Base-by-base conservation (phyloP, 2,888 invertebrate species). In the Alentia gelatinosa region DNA sequence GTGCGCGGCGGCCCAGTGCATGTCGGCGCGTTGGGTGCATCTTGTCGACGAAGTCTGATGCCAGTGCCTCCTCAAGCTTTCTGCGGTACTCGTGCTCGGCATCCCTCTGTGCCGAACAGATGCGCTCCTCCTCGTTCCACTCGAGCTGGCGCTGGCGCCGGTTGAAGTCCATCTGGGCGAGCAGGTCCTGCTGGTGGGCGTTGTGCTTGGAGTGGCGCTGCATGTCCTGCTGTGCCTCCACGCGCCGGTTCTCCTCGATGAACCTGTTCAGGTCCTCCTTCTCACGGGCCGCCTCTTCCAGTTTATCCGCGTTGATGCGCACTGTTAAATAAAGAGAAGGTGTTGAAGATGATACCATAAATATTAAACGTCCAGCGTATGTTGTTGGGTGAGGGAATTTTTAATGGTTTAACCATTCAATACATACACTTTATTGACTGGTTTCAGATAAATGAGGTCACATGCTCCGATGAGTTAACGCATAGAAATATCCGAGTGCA, bases 101-200 rank as follows among this genome's bases (percentile, higher is more conserved):
- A 91, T 95, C 95, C 93, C 94, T 93, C 39, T 94, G 94, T 74
- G 94, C 93, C 42, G 92, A 40, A 84, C 89, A 90, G 40, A 95
- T 94, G 0, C 94, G 92, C 68, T 93, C 93, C 40, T 93, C 93
- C 88, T 95, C 94, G 12, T 56, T 50, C 68, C 40, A n/a, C 39
- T 92, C 91, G 19, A 92, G 92, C n/a, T 94, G 93, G 1, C 93
- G 92, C 56, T 93, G 91, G n/a, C 93, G 92, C 37, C 92, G 92
- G 90, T 95, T 95, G 92, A 95, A 95, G 26, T 93, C 93, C 68
- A 96, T 96, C 94, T 96, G 96, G 35, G 94, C 93, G 26, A 94
- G 89, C 4, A 96, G 93, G 91, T 96, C 95, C n/a, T 91, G 90
- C 93, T 95, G 95, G 93, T 96, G 94, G 9, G 92, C 91, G 30